Base-by-base conservation (phyloP, 1,140 invertebrate genomes). In the Lordiphosa stackelbergi region DNA sequence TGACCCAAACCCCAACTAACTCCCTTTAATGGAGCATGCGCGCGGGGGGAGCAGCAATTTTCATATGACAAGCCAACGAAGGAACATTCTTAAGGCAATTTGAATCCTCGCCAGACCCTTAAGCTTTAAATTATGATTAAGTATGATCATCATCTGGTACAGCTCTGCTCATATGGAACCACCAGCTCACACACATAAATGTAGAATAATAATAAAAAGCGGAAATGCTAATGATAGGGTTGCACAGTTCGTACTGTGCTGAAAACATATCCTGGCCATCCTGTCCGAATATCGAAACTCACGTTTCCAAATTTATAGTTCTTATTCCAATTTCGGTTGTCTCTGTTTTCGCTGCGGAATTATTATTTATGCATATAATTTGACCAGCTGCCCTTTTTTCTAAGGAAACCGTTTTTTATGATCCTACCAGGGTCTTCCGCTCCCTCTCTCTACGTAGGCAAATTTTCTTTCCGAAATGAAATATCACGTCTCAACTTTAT, bases 321-420 rank as follows among this genome's bases (percentile, higher is more conserved):
- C 60, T 49, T 60, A 64, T 72, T 69, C 57, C 53, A 49, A 78
- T 55, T 40, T 61, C 31, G 53, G 35, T 45, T 56, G 53, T 59
- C 68, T 62, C 45, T 71, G 58, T 31, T 31, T 8, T 31, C 28
- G 28, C 28, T 8, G 28, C 28, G 28, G 59, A 73, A 85, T 85
- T 85, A 77, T 85, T 85, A 85, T 85, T 85, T 85, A 81, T 85
- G 83, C 73, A 85, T 77, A 85, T 77, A 83, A 83, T 83, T 85
- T 84, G 69, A 38, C 28, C 77, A 83, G 64, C 72, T 72, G 77
- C 72, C 64, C 36, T 66, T 57, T 61, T 69, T 77, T 79, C 74
- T 54, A 52, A 51, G 66, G 75, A 79, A 78, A 70, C 40, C 52
- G 73, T 36, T 47, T 45, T 55, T 66, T 69, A 64, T 64, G 61